Percentiles rank a stretch among this genome's conserved stretches.
Conservation (phyloP, 2,113 vertebrate species). For the Bombycilla garrulus region DNA sequence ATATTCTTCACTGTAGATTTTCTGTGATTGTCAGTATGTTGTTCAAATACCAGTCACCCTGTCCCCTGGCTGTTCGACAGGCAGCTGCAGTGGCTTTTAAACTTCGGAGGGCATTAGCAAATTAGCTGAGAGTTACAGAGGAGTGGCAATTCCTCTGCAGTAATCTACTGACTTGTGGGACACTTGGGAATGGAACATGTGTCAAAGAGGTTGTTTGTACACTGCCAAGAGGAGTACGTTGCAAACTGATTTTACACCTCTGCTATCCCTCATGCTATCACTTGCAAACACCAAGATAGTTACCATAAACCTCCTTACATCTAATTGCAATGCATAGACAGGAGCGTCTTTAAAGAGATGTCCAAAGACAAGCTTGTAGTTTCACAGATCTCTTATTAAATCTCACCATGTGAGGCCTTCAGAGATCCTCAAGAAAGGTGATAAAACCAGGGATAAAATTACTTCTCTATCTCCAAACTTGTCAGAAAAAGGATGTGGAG, state of each 20-base stretch:
- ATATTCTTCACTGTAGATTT: neutral
- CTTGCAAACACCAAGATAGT: neutral
- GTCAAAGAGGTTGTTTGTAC: neutral
- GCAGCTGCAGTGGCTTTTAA: neutral
- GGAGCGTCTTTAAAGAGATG: neutral
- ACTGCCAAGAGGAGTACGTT: neutral
- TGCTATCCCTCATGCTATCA: neutral
- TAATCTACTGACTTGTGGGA: neutral
- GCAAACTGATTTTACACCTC: constrained; percentile 5
- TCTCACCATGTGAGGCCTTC: constrained; percentile 10
- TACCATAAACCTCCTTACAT: neutral
- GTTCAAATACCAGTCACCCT: constrained; percentile 5
- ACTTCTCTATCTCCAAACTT: neutral
- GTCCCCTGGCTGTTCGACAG: neutral
- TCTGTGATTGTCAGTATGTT: neutral
- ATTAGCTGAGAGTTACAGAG: neutral
- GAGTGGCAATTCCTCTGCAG: neutral
- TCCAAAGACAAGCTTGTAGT: constrained; percentile 1
- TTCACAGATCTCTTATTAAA: constrained; percentile 50
- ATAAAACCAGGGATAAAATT: neutral
- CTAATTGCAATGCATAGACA: neutral
- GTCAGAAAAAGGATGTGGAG: neutral
- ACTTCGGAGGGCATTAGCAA: constrained; percentile 11
- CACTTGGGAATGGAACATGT: neutral
- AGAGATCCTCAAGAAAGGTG: constrained; percentile 9